Evolutionary conservation across 2,797 vertebrate genomes (phyloP).

Genomic region (Semaprochilodus insignis): DNA sequence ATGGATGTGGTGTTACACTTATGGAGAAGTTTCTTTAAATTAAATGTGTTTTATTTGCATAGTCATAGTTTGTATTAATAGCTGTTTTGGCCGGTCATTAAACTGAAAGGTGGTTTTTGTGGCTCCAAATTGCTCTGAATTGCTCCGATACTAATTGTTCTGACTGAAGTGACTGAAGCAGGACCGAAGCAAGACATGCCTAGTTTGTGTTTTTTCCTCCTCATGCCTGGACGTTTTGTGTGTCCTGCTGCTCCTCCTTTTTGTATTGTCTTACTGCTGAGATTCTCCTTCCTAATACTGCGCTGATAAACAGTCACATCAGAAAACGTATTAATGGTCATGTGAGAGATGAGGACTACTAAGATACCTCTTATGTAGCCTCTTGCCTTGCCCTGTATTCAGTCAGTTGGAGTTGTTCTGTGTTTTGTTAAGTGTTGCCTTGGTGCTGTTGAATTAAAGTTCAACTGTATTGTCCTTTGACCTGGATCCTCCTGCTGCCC

Average conservation of each 20-base stretch:
- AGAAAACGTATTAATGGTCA: background rate
- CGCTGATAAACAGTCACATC: background rate
- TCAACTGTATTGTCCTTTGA: background rate
- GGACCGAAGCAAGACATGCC: background rate
- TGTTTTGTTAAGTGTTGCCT: background rate
- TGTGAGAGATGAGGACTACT: background rate
- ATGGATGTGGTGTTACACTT: too few species aligned
- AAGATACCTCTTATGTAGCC: background rate
- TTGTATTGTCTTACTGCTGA: background rate
- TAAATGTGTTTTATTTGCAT: too few species aligned
- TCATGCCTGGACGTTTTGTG: background rate
- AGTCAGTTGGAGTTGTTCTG: background rate
- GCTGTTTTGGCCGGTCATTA: too few species aligned
- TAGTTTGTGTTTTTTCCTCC: too few species aligned
- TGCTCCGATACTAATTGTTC: too few species aligned
- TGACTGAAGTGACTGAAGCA: background rate
- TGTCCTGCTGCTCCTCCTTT: background rate
- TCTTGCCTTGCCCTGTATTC: background rate
- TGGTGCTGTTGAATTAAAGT: background rate
- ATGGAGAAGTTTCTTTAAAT: too few species aligned
- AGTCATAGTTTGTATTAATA: too few species aligned
- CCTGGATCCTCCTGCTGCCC: conserved; percentile 24
- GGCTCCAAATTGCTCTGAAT: too few species aligned
- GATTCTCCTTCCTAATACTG: background rate
- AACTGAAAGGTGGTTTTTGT: too few species aligned